phyloP scores from a whole-genome alignment of 2,888 invertebrate species.

The Auanema freiburgensis region DNA sequence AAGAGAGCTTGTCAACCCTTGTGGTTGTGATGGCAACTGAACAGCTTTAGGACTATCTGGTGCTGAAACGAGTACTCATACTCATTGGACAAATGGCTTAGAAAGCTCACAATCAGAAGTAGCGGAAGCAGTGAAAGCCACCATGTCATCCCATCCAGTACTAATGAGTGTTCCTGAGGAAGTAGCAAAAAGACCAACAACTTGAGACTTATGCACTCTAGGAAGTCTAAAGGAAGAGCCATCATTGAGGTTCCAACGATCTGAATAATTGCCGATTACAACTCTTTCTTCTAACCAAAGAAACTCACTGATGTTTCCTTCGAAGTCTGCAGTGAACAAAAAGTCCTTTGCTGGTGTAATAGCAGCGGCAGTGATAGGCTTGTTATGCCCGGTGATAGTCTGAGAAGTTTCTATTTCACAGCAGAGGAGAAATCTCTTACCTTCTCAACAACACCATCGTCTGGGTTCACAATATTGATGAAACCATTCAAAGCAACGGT shows the following conservation, averaged over 20 bases:
- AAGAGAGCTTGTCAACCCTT: slow-evolving; percentile 49
- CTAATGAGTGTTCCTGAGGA: slow-evolving; percentile 73
- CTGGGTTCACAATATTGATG: slow-evolving; percentile 87
- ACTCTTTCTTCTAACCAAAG: background rate
- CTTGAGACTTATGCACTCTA: slow-evolving; percentile 91
- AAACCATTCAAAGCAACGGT: slow-evolving; percentile 93
- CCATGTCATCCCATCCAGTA: slow-evolving; percentile 89
- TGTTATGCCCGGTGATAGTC: slow-evolving; percentile 82
- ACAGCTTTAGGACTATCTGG: slow-evolving; percentile 23
- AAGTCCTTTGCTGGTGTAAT: slow-evolving; percentile 75
- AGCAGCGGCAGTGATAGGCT: slow-evolving; percentile 88
- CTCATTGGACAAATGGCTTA: no score
- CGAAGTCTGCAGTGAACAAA: slow-evolving; percentile 90
- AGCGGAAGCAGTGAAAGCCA: slow-evolving; percentile 66
- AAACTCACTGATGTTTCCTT: slow-evolving; percentile 78
- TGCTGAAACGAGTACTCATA: slow-evolving; percentile 13
- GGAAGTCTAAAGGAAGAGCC: slow-evolving; percentile 82
- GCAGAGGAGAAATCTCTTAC: no score
- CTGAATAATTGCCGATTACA: slow-evolving; percentile 22
- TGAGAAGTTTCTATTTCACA: slow-evolving; percentile 11
- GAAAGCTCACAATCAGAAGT: slow-evolving; percentile 30
- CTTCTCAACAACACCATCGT: slow-evolving; percentile 83
- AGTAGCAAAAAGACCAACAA: slow-evolving; percentile 80
- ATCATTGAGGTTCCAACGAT: slow-evolving; percentile 66
- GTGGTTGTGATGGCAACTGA: slow-evolving; percentile 61